These are phyloP conservation scores for Eunapius fragilis DNA, from an alignment of 37 sponge, comb jelly and placozoan genomes.

Conservation along the genomic window DNA sequence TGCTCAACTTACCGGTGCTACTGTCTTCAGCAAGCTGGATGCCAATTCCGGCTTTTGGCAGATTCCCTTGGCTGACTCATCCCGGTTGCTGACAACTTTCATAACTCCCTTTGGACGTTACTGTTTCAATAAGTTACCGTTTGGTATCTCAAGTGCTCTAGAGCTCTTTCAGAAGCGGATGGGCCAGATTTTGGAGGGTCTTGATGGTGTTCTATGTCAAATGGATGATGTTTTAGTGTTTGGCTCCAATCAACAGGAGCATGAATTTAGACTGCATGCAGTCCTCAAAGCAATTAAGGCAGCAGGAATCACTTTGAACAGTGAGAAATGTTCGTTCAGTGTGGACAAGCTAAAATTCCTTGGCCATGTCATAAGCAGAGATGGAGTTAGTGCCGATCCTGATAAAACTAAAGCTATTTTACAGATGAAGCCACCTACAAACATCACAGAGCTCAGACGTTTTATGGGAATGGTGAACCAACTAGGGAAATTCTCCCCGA, in stretches of 20 bases:
- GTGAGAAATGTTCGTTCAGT: background rate
- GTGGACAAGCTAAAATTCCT: constrained; percentile 18
- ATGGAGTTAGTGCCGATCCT: constrained; percentile 1
- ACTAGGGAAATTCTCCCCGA: constrained; percentile 10
- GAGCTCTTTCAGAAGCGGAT: constrained; percentile 24
- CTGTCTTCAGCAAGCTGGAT: constrained; percentile 4
- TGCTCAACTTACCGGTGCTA: constrained; percentile 11
- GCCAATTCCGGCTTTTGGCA: constrained; percentile 7
- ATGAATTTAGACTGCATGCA: background rate
- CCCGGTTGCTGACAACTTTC: constrained; percentile 30
- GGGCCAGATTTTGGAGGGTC: constrained; percentile 22
- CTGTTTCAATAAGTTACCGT: constrained; percentile 9
- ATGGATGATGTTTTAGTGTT: constrained; percentile 37
- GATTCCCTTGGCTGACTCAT: constrained; percentile 1
- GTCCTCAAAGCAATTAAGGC: background rate
- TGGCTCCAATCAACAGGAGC: constrained; percentile 23
- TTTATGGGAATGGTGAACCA: constrained; percentile 32
- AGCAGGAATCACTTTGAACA: constrained; percentile 2
- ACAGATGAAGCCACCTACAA: constrained; percentile 9
- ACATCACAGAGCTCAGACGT: background rate
- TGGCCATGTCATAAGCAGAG: constrained; percentile 11
- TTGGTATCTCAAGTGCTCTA: constrained; percentile 32
- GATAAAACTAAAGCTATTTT: constrained; percentile 1
- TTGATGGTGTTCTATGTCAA: constrained; percentile 18
- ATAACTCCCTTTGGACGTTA: constrained; percentile 2